Conservation (phyloP, 30 jellyfish, hydroid and myxozoan species). For the Hydractinia echinata region DNA sequence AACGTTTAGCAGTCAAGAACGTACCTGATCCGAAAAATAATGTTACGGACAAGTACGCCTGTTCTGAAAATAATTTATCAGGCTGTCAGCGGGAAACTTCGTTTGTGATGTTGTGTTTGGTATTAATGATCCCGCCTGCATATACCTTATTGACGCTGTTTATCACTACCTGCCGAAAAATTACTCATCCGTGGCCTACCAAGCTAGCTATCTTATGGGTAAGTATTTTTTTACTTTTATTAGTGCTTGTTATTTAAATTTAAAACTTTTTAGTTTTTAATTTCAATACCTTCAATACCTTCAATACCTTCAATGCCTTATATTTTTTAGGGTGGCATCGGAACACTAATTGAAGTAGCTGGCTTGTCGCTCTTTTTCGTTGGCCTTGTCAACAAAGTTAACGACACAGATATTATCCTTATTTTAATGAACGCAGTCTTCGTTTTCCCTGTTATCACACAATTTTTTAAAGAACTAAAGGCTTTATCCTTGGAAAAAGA, state of each 20-base stretch:
- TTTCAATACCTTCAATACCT: background rate
- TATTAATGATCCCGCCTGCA: conserved; percentile 54
- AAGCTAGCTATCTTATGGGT: conserved; percentile 77
- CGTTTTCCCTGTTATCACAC: conserved; percentile 82
- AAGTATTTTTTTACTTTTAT: background rate
- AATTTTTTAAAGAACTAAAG: conserved; percentile 61
- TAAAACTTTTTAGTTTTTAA: background rate
- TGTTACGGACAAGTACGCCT: conserved; percentile 14
- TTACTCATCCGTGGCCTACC: conserved; percentile 96
- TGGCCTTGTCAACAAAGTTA: conserved; percentile 57
- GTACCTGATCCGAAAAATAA: background rate
- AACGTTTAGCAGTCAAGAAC: background rate
- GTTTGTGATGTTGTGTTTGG: conserved; percentile 58
- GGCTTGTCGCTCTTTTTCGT: conserved; percentile 74
- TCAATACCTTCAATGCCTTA: background rate
- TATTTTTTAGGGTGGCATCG: conserved; percentile 62
- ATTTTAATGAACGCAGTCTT: conserved; percentile 82
- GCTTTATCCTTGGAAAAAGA: conserved; percentile 37
- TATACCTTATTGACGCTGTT: conserved; percentile 47
- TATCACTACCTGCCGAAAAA: conserved; percentile 46
- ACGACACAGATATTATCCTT: conserved; percentile 55
- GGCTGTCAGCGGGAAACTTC: conserved; percentile 55
- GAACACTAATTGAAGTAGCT: conserved; percentile 65
- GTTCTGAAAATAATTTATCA: background rate
- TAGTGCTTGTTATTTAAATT: background rate